Evolutionary conservation across 2,797 vertebrate species (phyloP).

Genomic region (Nasua narica): DNA sequence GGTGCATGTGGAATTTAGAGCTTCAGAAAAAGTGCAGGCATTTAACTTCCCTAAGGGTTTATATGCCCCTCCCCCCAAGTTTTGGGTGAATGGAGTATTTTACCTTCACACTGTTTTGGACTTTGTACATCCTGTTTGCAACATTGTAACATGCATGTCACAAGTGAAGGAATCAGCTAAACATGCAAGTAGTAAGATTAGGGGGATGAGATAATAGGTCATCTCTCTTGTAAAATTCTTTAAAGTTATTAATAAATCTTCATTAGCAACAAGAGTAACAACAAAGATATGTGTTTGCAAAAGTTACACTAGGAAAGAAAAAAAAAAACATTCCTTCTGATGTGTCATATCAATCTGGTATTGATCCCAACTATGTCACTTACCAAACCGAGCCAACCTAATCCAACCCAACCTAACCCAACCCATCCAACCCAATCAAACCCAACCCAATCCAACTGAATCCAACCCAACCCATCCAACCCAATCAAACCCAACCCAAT

Average conservation of each 20-base stretch:
- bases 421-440: background rate
- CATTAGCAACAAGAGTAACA: background rate
- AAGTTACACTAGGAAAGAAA: background rate
- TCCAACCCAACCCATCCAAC: background rate
- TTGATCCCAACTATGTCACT: background rate
- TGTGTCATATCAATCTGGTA: background rate
- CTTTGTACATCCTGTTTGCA: background rate
- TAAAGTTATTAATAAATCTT: background rate
- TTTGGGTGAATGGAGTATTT: background rate
- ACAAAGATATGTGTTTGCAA: background rate
- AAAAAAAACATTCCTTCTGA: background rate
- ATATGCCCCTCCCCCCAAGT: fast-evolving
- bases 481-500: background rate
- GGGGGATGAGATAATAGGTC: background rate
- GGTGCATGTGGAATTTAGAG: background rate
- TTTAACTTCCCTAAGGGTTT: background rate
- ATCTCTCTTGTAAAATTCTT: background rate
- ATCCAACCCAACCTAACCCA: background rate
- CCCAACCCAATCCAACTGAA: background rate
- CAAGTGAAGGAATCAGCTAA: background rate
- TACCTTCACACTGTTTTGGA: background rate
- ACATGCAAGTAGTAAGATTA: background rate
- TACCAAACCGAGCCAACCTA: background rate
- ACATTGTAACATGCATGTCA: background rate
- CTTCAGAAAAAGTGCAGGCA: background rate